Evolutionary conservation across 2,797 vertebrate genomes (phyloP).

Genomic region (Periophthalmus magnuspinnatus): DNA sequence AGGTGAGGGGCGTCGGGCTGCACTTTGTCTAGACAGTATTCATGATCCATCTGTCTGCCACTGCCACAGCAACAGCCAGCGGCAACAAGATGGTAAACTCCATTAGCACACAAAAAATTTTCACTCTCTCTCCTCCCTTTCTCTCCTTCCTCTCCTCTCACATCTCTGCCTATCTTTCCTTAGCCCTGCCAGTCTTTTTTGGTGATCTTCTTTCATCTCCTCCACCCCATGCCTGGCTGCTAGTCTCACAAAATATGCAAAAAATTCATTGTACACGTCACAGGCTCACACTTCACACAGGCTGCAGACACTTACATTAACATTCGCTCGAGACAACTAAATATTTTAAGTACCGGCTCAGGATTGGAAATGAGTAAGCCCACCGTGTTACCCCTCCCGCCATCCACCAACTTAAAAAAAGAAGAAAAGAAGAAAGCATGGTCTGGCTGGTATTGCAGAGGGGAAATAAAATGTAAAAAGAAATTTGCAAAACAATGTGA

Average conservation of each 20-base stretch:
- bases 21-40: slow-evolving; percentile 96
- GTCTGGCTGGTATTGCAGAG: slow-evolving; percentile 18
- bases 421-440: slow-evolving; percentile 23
- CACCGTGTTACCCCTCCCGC: slow-evolving; percentile 15
- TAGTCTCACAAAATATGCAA: slow-evolving; percentile 79
- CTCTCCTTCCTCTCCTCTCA: slow-evolving; percentile 5
- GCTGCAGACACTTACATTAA: slow-evolving; percentile 90
- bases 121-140: slow-evolving; percentile 38
- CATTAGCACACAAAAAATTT: slow-evolving; percentile 86
- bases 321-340: slow-evolving; percentile 92
- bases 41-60: slow-evolving; percentile 97
- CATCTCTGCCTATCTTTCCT: slow-evolving; percentile 13
- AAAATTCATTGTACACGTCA: slow-evolving; percentile 89
- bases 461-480: slow-evolving; percentile 19
- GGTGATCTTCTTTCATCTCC: slow-evolving; percentile 4
- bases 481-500: slow-evolving; percentile 51
- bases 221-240: slow-evolving; percentile 13
- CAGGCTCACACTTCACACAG: slow-evolving; percentile 85
- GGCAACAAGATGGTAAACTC: slow-evolving; percentile 86
- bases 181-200: slow-evolving; percentile 19
- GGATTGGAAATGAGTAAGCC: slow-evolving; percentile 77
- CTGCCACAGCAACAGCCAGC: slow-evolving; percentile 74
- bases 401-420: slow-evolving; percentile 15
- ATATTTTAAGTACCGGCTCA: slow-evolving; percentile 88
- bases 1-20: slow-evolving; percentile 73